Conservation (phyloP, 2,888 invertebrate species). For the Drosophila siamana region DNA sequence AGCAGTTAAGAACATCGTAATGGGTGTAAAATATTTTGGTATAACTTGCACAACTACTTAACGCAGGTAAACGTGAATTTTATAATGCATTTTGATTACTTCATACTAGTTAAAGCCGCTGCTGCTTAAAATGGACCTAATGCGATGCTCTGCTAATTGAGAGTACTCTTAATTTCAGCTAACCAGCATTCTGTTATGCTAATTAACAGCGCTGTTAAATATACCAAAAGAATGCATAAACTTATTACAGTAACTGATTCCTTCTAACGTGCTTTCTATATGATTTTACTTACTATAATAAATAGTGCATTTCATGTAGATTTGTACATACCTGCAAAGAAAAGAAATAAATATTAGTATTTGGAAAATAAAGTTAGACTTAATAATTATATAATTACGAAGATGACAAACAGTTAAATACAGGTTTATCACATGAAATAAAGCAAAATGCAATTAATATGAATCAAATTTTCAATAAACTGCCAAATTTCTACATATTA, state of each 20-base stretch:
- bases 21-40: background rate
- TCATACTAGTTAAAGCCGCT: background rate
- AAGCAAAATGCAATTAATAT: no score
- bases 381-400: background rate
- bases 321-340: conserved; percentile 69
- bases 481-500: no score
- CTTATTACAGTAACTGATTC: no score
- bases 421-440: no score
- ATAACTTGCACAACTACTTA: background rate
- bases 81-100: background rate
- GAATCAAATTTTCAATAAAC: no score
- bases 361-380: background rate
- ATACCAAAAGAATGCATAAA: no score
- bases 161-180: background rate
- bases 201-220: background rate
- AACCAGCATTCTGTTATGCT: background rate
- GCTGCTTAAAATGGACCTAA: background rate
- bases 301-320: background rate
- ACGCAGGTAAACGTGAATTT: background rate
- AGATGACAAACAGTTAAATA: no score
- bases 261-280: no score
- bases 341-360: conserved; percentile 6
- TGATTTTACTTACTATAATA: background rate
- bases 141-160: background rate
- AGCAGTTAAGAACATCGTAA: conserved; percentile 20